Evolutionary conservation across 1,140 invertebrate genomes (phyloP).

Genomic region (Tetramorium simillimum): DNA sequence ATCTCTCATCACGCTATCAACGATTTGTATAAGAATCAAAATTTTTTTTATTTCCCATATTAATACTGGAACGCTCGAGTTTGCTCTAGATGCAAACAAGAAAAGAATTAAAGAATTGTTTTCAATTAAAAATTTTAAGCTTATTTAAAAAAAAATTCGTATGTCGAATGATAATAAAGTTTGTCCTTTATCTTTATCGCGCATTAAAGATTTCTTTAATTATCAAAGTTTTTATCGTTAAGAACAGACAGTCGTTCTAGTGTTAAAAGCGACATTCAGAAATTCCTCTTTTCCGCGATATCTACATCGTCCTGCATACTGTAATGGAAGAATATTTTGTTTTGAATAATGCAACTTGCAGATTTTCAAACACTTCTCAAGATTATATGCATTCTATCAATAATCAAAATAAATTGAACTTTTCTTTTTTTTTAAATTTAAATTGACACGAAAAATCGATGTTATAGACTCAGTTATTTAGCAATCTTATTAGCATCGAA

Average conservation of each 20-base stretch:
- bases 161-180: background rate
- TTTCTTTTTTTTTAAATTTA: background rate
- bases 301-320: background rate
- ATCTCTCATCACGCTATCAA: slow-evolving; percentile 1
- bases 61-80: slow-evolving; percentile 1
- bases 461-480: background rate
- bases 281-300: slow-evolving; percentile 11
- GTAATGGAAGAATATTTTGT: background rate
- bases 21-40: background rate
- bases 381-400: background rate
- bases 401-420: background rate
- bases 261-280: background rate
- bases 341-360: background rate
- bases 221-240: background rate
- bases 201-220: background rate
- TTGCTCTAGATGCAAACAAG: background rate
- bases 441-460: background rate
- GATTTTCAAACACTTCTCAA: background rate
- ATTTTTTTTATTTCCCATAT: background rate
- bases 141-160: background rate
- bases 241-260: background rate
- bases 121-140: background rate
- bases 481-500: background rate
- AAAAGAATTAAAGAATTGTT: background rate
- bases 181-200: background rate